Conservation (phyloP, 2,888 invertebrate species). For the Rhyacophila evoluta region DNA sequence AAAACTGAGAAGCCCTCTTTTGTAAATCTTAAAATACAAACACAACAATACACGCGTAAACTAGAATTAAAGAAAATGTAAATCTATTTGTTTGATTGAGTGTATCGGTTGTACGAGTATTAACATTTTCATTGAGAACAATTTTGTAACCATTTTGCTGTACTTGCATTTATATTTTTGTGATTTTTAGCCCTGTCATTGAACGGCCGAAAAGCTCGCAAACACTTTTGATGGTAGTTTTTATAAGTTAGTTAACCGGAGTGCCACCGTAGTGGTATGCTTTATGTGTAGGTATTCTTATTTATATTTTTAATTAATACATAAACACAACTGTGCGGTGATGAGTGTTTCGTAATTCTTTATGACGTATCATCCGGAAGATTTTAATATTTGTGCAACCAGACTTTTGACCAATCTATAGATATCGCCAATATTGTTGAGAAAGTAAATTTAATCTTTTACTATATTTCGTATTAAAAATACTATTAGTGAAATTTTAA, state of each 20-base stretch:
- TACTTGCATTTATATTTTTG: slow-evolving; percentile 27
- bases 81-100: slow-evolving; percentile 33
- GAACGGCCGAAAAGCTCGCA: neutral
- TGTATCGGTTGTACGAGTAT: slow-evolving; percentile 51
- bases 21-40: slow-evolving; percentile 19
- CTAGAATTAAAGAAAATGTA: slow-evolving; percentile 27
- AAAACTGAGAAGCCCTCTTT: neutral
- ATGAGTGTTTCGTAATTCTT: neutral
- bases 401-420: slow-evolving; percentile 49
- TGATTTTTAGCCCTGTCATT: slow-evolving; percentile 23
- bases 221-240: neutral
- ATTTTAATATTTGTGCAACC: slow-evolving; percentile 54
- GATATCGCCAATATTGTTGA: slow-evolving; percentile 46
- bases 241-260: slow-evolving; percentile 30
- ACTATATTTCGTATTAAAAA: slow-evolving; percentile 13
- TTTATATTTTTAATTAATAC: slow-evolving; percentile 33
- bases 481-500: slow-evolving; percentile 25
- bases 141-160: slow-evolving; percentile 9
- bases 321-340: neutral
- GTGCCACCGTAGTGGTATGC: slow-evolving; percentile 29
- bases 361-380: slow-evolving; percentile 22
- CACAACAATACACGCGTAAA: slow-evolving; percentile 17
- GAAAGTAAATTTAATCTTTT: slow-evolving; percentile 30
- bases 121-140: slow-evolving; percentile 39
- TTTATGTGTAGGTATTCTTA: slow-evolving; percentile 39